Base-by-base conservation (phyloP, 2,888 invertebrate species). In the Chymomyza amoena region DNA sequence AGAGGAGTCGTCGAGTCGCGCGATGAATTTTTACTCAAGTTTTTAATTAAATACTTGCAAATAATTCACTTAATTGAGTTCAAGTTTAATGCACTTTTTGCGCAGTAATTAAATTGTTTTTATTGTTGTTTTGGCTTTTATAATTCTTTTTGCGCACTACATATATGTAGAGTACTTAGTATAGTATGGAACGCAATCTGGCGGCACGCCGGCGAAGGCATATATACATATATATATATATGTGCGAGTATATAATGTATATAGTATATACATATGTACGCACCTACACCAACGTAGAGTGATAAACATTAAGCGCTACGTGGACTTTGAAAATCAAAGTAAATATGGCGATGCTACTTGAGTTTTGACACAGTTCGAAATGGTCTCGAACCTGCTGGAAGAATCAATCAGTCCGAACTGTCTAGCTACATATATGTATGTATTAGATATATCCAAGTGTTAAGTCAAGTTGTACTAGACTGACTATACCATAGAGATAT, bases 51-150 rank as follows among this genome's bases (percentile, higher is more conserved):
- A 50, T 25, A 60, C 64, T 60, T 69, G 69, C 28, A 61, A 73
- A 64, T 68, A 77, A 56, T 10, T 28, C 57, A 13, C 32, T 20
- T 66, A 63, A 81, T 77, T 79, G 77, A 77, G 87, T 79, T 81
- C 87, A 81, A 86, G 87, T 84, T 86, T 75, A 79, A 76, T 81
- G 75, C 70, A 77, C 68, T 64, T 77, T 82, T 86, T 86, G 77
- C 86, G 82, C 77, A 77, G 79, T 63, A 77, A 73, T 72, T 54
- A 39, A 63, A 69, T 62, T 70, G 62, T 56, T 70, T 59, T 70
- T 75, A 66, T 66, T 54, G 62, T 63, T 65, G 51, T 70, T 64
- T 70, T 70, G 69, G 66, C 10, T 65, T 65, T 68, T 13, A 61
- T 64, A 67, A 64, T 61, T 73, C 45, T 50, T 52, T 45, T 45